Conservation (phyloP, 2,888 invertebrate genomes). For the Heliconius aoede region DNA sequence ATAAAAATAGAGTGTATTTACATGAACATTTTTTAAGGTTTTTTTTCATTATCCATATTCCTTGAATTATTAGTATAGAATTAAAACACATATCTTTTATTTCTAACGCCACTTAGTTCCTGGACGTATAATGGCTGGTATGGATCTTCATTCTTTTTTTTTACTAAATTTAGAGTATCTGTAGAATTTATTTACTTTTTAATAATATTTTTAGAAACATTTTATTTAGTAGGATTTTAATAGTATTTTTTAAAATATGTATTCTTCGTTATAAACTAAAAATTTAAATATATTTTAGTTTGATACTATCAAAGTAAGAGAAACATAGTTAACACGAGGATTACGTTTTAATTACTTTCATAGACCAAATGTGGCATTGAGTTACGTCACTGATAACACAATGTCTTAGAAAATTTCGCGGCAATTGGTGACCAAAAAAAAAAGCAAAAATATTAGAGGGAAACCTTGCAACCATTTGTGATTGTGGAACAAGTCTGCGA, state of each 20-base stretch:
- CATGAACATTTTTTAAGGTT: too few relatives aligned
- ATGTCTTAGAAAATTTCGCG: background rate
- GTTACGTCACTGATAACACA: background rate
- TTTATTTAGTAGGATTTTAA: background rate
- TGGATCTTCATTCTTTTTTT: constrained; percentile 44
- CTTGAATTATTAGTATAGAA: constrained; percentile 12
- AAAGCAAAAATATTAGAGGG: too few relatives aligned
- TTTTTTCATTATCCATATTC: background rate
- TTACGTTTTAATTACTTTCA: too few relatives aligned
- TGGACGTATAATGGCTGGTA: constrained; percentile 77
- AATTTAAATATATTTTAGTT: too few relatives aligned
- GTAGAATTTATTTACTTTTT: background rate
- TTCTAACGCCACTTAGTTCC: constrained; percentile 62
- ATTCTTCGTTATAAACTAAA: too few relatives aligned
- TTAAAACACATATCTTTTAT: constrained; percentile 49
- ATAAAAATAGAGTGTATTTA: too few relatives aligned
- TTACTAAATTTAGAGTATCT: background rate
- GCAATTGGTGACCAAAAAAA: background rate
- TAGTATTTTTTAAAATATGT: background rate
- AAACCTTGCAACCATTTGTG: too few relatives aligned
- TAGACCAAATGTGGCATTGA: background rate
- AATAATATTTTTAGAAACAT: background rate
- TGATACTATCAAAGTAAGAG: too few relatives aligned
- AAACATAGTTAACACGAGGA: too few relatives aligned
- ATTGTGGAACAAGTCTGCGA: too few relatives aligned